These are phyloP conservation scores for Drosophila nasuta DNA, from an alignment of 1,140 invertebrate genomes.

Conservation along the genomic window DNA sequence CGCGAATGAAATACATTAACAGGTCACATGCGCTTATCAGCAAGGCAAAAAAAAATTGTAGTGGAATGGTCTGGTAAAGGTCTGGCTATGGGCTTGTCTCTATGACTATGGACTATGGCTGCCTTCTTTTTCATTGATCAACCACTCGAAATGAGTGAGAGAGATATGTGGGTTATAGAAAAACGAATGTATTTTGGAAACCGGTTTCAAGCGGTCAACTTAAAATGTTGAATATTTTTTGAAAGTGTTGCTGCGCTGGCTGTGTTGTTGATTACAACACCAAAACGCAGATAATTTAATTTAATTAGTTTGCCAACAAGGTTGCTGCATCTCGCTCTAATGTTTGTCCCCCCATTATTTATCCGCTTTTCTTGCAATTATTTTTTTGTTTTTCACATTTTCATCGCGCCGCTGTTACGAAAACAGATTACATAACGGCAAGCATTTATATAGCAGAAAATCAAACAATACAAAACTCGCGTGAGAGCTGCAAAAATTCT, in stretches of 20 bases:
- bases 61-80: conserved; percentile 12
- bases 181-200: conserved; percentile 32
- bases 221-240: conserved; percentile 45
- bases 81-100: conserved; percentile 2
- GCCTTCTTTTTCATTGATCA: conserved; percentile 29
- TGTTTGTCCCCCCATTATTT: conserved; percentile 54
- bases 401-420: conserved; percentile 67
- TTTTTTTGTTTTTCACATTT: conserved; percentile 38
- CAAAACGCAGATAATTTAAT: conserved; percentile 46
- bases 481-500: conserved; percentile 45
- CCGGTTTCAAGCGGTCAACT: conserved; percentile 60
- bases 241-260: conserved; percentile 42
- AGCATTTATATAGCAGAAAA: conserved; percentile 28
- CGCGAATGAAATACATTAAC: conserved; percentile 6
- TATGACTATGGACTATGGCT: too few species aligned
- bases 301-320: conserved; percentile 42
- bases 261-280: conserved; percentile 37
- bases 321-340: conserved; percentile 22
- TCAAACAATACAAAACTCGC: conserved; percentile 41
- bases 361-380: conserved; percentile 71
- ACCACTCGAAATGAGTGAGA: conserved; percentile 23
- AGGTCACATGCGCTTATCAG: conserved; percentile 69
- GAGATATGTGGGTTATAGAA: conserved; percentile 31
- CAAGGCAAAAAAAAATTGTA: background rate
- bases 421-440: conserved; percentile 80